These are phyloP conservation scores for Drosophila burlai DNA, from an alignment of 1,140 invertebrate species.

Conservation along the genomic window DNA sequence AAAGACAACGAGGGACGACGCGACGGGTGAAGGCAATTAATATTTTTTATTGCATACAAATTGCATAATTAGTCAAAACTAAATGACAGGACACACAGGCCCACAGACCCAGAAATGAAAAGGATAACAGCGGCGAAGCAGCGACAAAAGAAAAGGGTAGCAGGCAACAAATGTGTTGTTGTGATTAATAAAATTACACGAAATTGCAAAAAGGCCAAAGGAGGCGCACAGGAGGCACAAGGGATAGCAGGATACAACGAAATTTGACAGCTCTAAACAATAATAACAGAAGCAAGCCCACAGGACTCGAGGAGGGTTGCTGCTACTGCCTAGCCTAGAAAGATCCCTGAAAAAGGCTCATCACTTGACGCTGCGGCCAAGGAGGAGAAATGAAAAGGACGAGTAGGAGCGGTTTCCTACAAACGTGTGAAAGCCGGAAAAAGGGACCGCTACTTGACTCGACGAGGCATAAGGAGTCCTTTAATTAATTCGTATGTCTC, in stretches of 20 bases:
- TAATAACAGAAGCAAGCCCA: conserved; percentile 58
- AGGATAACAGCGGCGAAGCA: conserved; percentile 31
- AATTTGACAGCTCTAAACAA: conserved; percentile 78
- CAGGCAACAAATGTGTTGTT: conserved; percentile 75
- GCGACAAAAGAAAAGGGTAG: conserved; percentile 11
- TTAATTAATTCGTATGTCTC: conserved; percentile 79
- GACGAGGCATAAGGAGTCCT: conserved; percentile 29
- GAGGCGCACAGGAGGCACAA: conserved; percentile 13
- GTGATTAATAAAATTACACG: conserved; percentile 83
- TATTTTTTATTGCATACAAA: conserved; percentile 81
- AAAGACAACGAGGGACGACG: conserved; percentile 15
- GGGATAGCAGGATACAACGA: conserved; percentile 47
- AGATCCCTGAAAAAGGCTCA: conserved; percentile 53
- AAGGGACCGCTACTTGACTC: conserved; percentile 68
- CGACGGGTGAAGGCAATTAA: conserved; percentile 55
- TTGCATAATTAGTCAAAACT: conserved; percentile 79
- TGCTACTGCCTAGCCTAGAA: not conserved
- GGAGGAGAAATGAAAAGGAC: conserved; percentile 23
- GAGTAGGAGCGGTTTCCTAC: conserved; percentile 21
- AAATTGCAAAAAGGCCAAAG: conserved; percentile 53
- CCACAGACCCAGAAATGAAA: conserved; percentile 41
- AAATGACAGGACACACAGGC: conserved; percentile 60
- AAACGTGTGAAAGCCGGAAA: conserved; percentile 73
- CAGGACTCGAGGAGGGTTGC: conserved; percentile 49
- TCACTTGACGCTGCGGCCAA: conserved; percentile 73